phyloP scores from a whole-genome alignment of 2,113 vertebrate genomes.

The Ahaetulla prasina region DNA sequence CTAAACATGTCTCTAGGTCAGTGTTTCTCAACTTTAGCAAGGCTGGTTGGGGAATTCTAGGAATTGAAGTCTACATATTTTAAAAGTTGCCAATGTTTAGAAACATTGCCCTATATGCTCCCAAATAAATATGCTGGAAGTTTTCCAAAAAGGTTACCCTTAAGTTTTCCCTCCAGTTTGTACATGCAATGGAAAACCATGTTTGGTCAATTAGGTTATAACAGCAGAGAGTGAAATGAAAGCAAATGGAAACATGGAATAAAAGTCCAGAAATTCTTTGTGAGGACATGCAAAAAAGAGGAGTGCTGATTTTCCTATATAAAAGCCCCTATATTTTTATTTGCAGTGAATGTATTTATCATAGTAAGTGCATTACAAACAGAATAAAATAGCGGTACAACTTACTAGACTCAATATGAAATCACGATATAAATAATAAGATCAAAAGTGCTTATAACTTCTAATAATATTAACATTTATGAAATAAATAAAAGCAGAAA shows the following conservation, averaged over 20 bases:
- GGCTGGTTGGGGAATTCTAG: not conserved
- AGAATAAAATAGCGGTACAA: not conserved
- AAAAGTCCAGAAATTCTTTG: not conserved
- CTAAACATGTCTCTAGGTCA: not conserved
- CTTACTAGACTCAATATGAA: not conserved
- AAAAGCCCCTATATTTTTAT: not conserved
- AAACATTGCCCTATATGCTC: not conserved
- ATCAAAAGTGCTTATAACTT: not conserved
- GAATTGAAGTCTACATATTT: not conserved
- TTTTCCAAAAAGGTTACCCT: not conserved
- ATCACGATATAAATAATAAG: not conserved
- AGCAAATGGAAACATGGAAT: not conserved
- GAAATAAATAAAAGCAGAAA: not conserved
- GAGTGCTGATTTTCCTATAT: not conserved
- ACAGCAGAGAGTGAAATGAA: not conserved
- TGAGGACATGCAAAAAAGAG: not conserved
- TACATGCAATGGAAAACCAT: not conserved
- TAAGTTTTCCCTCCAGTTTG: not conserved
- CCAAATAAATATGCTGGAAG: not conserved
- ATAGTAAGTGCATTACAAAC: not conserved
- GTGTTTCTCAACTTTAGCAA: not conserved
- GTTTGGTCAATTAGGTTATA: not conserved
- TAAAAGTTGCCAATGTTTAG: not conserved
- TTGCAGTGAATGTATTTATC: not conserved
- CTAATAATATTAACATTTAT: not conserved